Evolutionary conservation across 2,888 invertebrate genomes (phyloP).

Genomic region (Acrobeloides nanus): DNA sequence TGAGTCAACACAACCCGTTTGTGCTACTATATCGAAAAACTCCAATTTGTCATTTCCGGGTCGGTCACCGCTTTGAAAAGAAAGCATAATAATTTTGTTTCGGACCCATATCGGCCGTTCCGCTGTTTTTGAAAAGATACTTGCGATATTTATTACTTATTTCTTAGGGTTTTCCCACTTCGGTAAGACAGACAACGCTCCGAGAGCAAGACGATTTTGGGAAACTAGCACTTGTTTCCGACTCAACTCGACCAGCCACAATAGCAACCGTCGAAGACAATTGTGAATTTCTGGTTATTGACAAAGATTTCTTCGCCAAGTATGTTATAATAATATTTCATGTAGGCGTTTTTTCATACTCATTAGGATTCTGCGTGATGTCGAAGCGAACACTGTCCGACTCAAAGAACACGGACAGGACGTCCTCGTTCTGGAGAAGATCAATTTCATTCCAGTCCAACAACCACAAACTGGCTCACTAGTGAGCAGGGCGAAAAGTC

Average conservation of each 20-base stretch:
- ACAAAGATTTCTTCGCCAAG: slow-evolving; percentile 76
- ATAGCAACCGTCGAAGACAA: slow-evolving; percentile 74
- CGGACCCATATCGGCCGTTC: no score
- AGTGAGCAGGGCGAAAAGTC: slow-evolving; percentile 10
- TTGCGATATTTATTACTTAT: slow-evolving; percentile 15
- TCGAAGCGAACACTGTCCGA: slow-evolving; percentile 77
- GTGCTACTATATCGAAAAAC: no score
- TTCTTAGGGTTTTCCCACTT: background rate
- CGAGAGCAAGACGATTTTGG: slow-evolving; percentile 81
- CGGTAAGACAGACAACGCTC: slow-evolving; percentile 61
- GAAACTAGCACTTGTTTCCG: slow-evolving; percentile 71
- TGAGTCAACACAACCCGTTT: no score
- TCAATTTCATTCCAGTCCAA: slow-evolving; percentile 11
- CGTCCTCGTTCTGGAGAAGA: slow-evolving; percentile 71
- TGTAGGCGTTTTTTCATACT: slow-evolving; percentile 8
- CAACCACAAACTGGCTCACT: slow-evolving; percentile 8
- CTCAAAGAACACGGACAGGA: slow-evolving; percentile 76
- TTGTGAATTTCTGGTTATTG: slow-evolving; percentile 74
- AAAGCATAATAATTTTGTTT: no score
- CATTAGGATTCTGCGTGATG: slow-evolving; percentile 61
- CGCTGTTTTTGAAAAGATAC: no score
- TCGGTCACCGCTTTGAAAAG: no score
- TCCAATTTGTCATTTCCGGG: no score
- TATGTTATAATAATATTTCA: slow-evolving; percentile 16
- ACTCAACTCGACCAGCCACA: slow-evolving; percentile 75